Percentiles rank a stretch among this genome's conserved stretches.
Conservation (phyloP, 2,888 invertebrate species). For the Anthophora plumipes region DNA sequence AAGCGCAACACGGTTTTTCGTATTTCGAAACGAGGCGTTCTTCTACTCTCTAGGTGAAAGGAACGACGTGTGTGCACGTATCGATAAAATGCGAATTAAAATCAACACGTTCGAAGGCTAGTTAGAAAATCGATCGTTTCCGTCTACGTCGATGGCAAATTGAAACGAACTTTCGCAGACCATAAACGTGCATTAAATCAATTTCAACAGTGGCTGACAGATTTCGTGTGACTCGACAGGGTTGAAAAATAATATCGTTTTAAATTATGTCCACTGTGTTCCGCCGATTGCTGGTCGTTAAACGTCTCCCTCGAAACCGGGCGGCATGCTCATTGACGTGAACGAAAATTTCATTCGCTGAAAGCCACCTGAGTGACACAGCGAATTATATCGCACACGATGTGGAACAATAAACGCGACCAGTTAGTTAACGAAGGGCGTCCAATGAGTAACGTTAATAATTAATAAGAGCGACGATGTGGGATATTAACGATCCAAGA, state of each 20-base stretch:
- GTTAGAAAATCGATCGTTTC: slow-evolving; percentile 7
- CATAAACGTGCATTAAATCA: slow-evolving; percentile 35
- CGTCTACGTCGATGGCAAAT: neutral
- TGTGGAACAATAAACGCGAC: slow-evolving; percentile 1
- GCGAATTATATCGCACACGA: slow-evolving; percentile 20
- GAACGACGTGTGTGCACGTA: neutral
- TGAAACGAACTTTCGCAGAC: slow-evolving; percentile 1
- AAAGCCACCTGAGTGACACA: slow-evolving; percentile 23
- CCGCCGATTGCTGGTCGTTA: slow-evolving; percentile 40
- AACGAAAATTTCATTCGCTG: slow-evolving; percentile 47
- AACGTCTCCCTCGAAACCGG: slow-evolving; percentile 30
- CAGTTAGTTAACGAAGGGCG: slow-evolving; percentile 13
- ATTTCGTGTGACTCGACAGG: slow-evolving; percentile 20
- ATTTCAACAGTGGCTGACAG: slow-evolving; percentile 39
- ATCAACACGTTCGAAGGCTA: neutral
- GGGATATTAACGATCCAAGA: too few species aligned
- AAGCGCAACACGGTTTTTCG: slow-evolving; percentile 41
- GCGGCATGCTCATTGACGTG: slow-evolving; percentile 21
- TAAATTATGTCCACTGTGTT: slow-evolving; percentile 37
- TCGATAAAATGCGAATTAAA: slow-evolving; percentile 13
- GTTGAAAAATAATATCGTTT: slow-evolving; percentile 51
- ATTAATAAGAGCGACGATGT: slow-evolving; percentile 8
- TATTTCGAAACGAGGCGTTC: slow-evolving; percentile 18
- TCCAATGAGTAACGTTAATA: neutral
- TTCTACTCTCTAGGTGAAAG: neutral